These are phyloP conservation scores for Diadophis punctatus DNA, from an alignment of 2,113 vertebrate genomes.

Conservation along the genomic window DNA sequence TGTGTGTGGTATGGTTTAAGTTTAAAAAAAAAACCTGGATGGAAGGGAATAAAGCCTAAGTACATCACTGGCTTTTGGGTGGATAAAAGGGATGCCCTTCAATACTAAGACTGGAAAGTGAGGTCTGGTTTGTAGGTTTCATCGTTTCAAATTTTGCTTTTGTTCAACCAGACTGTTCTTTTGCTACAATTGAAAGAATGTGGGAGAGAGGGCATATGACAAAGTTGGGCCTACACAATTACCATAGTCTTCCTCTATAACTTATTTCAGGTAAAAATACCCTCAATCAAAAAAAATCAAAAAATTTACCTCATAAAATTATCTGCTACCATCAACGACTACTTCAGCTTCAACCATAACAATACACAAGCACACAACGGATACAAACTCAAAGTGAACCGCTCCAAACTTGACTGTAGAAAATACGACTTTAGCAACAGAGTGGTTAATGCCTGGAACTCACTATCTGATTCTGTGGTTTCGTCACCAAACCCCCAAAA, in stretches of 20 bases:
- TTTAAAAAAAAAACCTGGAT: background rate
- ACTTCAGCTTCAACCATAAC: no score
- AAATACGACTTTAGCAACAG: no score
- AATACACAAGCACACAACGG: no score
- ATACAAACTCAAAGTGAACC: no score
- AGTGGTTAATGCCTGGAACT: no score
- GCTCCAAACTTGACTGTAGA: no score
- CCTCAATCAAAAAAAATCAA: no score
- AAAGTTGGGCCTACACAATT: background rate
- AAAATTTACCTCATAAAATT: no score
- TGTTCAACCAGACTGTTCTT: background rate
- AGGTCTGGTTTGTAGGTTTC: background rate
- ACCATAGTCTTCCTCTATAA: background rate
- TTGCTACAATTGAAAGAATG: background rate
- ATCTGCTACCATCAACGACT: no score
- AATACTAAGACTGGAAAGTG: background rate
- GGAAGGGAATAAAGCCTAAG: background rate
- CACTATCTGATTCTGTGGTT: no score
- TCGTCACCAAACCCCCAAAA: no score
- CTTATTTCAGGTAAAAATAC: background rate
- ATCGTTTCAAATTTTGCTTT: background rate
- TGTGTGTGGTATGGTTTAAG: background rate
- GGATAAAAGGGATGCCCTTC: background rate
- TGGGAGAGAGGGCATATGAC: background rate
- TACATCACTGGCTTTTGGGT: background rate